A percentile compares a stretch with the other conserved stretches of the same genome.
phyloP scores from a whole-genome alignment of 2,888 invertebrate genomes.

The Stenolophus ochropezus region DNA sequence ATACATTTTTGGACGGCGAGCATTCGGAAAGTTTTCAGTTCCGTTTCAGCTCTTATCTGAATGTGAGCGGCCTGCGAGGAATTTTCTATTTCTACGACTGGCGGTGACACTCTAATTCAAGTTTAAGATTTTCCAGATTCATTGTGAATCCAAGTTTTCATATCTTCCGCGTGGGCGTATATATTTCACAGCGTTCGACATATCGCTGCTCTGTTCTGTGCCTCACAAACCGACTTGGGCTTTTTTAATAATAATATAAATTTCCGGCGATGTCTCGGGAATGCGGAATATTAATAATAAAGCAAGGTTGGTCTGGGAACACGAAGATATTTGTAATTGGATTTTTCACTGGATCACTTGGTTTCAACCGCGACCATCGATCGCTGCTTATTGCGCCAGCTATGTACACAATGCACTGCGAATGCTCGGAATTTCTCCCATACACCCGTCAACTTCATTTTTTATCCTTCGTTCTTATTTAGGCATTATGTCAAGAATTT shows the following conservation, averaged over 20 bases:
- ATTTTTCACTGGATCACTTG: conserved; percentile 41
- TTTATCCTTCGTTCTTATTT: neutral
- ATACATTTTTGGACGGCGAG: conserved; percentile 66
- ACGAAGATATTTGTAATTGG: conserved; percentile 52
- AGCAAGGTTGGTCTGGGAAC: conserved; percentile 33
- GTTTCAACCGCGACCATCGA: conserved; percentile 27
- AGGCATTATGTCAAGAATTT: conserved; percentile 27
- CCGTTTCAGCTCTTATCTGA: conserved; percentile 65
- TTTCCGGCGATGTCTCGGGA: conserved; percentile 46
- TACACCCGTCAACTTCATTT: conserved; percentile 21
- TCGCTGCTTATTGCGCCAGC: conserved; percentile 18
- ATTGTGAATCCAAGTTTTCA: conserved; percentile 66
- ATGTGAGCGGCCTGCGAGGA: conserved; percentile 62
- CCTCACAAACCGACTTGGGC: conserved; percentile 37
- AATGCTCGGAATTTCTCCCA: conserved; percentile 9
- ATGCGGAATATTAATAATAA: conserved; percentile 46
- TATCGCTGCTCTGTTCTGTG: conserved; percentile 25
- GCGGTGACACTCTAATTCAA: conserved; percentile 70
- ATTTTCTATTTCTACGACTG: conserved; percentile 70
- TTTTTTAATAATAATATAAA: conserved; percentile 59
- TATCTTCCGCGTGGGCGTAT: conserved; percentile 64
- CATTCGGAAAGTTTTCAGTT: conserved; percentile 59
- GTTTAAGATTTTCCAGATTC: conserved; percentile 68
- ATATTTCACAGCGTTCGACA: conserved; percentile 59
- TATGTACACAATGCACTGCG: conserved; percentile 33